Percentiles rank a stretch among this genome's conserved stretches.
phyloP scores from a whole-genome alignment of 2,797 vertebrate species.

The Astyanax mexicanus region DNA sequence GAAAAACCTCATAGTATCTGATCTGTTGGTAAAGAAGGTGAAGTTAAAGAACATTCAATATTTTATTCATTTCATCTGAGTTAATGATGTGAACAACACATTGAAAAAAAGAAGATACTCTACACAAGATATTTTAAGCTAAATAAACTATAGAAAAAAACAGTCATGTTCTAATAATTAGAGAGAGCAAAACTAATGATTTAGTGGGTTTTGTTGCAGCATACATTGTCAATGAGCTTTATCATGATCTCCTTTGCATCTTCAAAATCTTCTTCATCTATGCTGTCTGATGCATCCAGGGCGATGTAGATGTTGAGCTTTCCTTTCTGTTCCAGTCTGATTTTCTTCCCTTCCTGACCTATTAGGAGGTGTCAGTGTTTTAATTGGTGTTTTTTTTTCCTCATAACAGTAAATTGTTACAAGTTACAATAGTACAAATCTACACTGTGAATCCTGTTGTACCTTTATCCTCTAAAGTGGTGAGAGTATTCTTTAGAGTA shows the following conservation, averaged over 20 bases:
- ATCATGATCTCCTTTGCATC: constrained; percentile 57
- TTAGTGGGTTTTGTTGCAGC: neutral
- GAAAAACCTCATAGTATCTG: constrained; percentile 69
- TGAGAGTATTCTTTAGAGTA: constrained; percentile 50
- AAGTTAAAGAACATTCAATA: neutral
- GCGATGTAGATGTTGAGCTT: constrained; percentile 80
- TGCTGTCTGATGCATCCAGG: constrained; percentile 76
- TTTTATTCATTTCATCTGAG: neutral
- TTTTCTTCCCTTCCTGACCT: constrained; percentile 62
- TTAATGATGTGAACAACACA: too few species aligned
- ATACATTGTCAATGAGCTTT: constrained; percentile 75
- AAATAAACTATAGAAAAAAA: too few species aligned
- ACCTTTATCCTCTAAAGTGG: constrained; percentile 25
- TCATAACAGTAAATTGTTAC: neutral
- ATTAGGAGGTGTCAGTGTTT: neutral
- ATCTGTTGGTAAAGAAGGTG: constrained; percentile 63
- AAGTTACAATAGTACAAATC: too few species aligned
- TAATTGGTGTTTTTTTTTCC: neutral
- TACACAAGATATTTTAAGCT: too few species aligned
- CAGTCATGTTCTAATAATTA: too few species aligned
- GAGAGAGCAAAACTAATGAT: too few species aligned
- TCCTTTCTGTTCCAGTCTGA: constrained; percentile 63
- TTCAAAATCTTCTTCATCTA: constrained; percentile 53
- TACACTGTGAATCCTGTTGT: neutral
- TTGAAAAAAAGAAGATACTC: too few species aligned